Evolutionary conservation across 2,888 invertebrate species (phyloP).

Genomic region (Cremastinae sp.): DNA sequence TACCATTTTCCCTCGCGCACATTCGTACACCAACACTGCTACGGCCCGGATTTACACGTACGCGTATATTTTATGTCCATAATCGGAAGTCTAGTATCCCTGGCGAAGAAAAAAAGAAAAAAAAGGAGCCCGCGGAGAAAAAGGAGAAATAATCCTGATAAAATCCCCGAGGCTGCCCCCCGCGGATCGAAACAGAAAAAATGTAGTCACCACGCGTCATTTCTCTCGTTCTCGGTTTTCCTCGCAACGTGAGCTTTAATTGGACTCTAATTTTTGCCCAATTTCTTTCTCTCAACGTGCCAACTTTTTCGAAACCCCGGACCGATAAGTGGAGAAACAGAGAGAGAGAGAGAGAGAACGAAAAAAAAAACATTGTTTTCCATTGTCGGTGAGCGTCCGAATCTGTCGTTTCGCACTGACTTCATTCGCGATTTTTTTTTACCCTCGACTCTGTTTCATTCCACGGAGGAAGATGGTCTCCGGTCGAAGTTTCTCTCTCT

Average conservation of each 20-base stretch:
- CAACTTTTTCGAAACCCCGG: too few relatives aligned
- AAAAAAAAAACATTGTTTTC: neutral
- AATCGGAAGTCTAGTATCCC: conserved; percentile 39
- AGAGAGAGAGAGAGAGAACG: neutral
- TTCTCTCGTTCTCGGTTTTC: conserved; percentile 65
- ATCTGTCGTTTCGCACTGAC: neutral
- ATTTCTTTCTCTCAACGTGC: conserved; percentile 18
- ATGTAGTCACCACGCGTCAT: conserved; percentile 65
- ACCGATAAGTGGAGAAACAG: too few relatives aligned
- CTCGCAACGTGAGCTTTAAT: conserved; percentile 72
- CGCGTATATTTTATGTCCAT: conserved; percentile 41
- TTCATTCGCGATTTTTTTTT: conserved; percentile 24
- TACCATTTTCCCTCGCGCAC: neutral
- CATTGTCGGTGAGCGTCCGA: neutral
- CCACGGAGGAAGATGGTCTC: conserved; percentile 28
- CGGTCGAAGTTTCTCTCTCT: neutral
- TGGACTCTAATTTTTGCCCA: conserved; percentile 63
- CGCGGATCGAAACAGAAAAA: conserved; percentile 18
- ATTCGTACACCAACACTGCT: conserved; percentile 1
- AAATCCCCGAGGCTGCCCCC: conserved; percentile 67
- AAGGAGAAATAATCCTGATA: conserved; percentile 62
- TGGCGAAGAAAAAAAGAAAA: conserved; percentile 16
- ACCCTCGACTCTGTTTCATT: conserved; percentile 46
- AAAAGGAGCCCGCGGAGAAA: too few relatives aligned
- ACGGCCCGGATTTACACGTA: neutral